Conservation (phyloP, 2,113 vertebrate species). For the Panthera tigris region DNA sequence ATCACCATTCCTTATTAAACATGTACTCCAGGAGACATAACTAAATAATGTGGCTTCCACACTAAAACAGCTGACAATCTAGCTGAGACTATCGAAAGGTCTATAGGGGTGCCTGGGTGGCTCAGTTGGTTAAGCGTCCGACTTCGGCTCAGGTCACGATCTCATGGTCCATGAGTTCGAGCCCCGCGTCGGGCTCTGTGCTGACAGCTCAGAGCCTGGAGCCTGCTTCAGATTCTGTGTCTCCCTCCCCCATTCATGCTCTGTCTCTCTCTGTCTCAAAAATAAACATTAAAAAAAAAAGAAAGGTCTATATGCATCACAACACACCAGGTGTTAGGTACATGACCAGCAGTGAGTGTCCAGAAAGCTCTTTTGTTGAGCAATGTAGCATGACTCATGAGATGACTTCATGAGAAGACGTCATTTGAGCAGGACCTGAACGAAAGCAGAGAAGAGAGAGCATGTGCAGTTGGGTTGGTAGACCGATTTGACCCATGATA, state of each 20-base stretch:
- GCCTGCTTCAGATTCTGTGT: too few relatives aligned
- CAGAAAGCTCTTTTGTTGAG: background rate
- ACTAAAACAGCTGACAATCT: background rate
- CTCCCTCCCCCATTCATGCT: too few relatives aligned
- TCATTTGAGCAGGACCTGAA: background rate
- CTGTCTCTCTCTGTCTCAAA: too few relatives aligned
- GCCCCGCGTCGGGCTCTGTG: too few relatives aligned
- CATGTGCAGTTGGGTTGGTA: background rate
- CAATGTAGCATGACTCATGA: too few relatives aligned
- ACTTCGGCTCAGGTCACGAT: too few relatives aligned
- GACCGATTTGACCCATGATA: background rate
- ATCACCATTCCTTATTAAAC: background rate
- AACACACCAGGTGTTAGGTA: background rate
- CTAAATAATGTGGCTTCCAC: background rate
- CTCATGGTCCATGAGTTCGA: too few relatives aligned
- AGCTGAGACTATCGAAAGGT: background rate
- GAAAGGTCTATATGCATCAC: background rate
- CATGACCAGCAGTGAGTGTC: background rate
- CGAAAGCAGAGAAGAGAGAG: background rate
- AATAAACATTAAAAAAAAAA: too few relatives aligned
- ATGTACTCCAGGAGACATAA: background rate
- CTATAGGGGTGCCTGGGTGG: too few relatives aligned
- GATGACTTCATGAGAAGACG: background rate
- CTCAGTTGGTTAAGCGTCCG: too few relatives aligned
- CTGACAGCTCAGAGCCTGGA: too few relatives aligned